A percentile compares a stretch with the other conserved stretches of the same genome.
phyloP scores from a whole-genome alignment of 92 coral and sea anemone species.

The Phenganax marumi region DNA sequence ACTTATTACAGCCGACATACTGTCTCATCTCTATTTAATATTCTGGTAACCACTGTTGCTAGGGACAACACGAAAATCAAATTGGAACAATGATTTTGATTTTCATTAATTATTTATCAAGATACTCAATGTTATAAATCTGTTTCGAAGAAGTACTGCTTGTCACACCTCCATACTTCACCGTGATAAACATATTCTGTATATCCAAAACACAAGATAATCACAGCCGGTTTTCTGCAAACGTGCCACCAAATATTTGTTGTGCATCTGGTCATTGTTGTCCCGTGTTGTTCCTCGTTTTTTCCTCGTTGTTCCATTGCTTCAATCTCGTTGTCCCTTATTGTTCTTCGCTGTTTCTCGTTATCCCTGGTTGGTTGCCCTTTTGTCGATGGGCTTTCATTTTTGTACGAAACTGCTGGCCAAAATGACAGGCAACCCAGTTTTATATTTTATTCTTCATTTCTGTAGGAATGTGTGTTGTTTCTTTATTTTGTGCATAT shows the following conservation, averaged over 20 bases:
- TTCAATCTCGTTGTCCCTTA: background rate
- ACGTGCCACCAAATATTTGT: too few relatives aligned
- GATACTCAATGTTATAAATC: background rate
- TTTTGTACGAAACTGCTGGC: background rate
- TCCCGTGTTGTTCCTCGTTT: too few relatives aligned
- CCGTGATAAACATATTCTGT: constrained; percentile 79
- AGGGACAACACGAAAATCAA: background rate
- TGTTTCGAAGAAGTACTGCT: background rate
- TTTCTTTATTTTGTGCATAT: background rate
- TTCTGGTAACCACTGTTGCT: background rate
- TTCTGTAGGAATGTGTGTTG: background rate
- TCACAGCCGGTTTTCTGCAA: background rate
- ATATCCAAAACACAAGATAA: background rate
- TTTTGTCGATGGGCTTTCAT: too few relatives aligned
- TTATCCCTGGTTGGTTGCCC: background rate
- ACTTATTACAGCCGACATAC: too few relatives aligned
- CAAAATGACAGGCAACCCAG: background rate
- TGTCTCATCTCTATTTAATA: too few relatives aligned
- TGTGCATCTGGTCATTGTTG: too few relatives aligned
- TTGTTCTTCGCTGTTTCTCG: background rate
- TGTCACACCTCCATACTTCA: constrained; percentile 88
- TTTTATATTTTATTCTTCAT: background rate
- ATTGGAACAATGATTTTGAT: background rate
- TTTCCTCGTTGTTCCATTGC: background rate
- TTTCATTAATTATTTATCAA: background rate